Evolutionary conservation across 2,888 invertebrate species (phyloP).

Genomic region (Polydrusus pterygomalis): DNA sequence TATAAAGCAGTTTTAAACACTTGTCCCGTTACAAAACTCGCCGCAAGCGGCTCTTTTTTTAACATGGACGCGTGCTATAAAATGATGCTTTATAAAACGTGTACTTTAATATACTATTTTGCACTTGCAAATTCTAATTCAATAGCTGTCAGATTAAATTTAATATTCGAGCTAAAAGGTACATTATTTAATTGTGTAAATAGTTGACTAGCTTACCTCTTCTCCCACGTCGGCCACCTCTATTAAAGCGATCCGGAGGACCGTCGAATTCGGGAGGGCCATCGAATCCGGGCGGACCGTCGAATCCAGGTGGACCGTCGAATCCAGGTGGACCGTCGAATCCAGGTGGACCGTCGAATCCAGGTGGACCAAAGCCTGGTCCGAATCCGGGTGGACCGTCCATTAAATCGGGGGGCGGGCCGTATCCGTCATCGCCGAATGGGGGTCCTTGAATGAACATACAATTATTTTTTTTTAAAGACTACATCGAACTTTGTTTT

Average conservation of each 20-base stretch:
- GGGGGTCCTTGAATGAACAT: conserved; percentile 20
- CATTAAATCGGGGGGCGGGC: conserved; percentile 49
- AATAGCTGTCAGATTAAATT: no score
- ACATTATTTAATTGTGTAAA: no score
- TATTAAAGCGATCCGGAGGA: conserved; percentile 60
- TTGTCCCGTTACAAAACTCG: no score
- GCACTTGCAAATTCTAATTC: no score
- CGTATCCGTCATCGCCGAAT: conserved; percentile 26
- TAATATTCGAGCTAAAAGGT: no score
- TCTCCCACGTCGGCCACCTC: conserved; percentile 60
- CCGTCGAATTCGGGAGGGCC: conserved; percentile 50
- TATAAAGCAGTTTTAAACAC: no score
- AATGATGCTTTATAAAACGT: no score
- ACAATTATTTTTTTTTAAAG: neutral
- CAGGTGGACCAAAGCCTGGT: conserved; percentile 42
- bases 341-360: neutral
- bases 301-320: conserved; percentile 48
- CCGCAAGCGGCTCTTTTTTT: no score
- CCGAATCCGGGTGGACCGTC: conserved; percentile 47
- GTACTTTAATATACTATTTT: no score
- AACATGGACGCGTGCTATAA: no score
- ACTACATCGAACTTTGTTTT: no score
- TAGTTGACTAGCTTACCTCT: conserved; percentile 41
- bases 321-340: conserved; percentile 9
- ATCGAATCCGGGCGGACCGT: conserved; percentile 43